These are phyloP conservation scores for Aradophagus sp. DNA, from an alignment of 1,140 invertebrate genomes.

Conservation along the genomic window DNA sequence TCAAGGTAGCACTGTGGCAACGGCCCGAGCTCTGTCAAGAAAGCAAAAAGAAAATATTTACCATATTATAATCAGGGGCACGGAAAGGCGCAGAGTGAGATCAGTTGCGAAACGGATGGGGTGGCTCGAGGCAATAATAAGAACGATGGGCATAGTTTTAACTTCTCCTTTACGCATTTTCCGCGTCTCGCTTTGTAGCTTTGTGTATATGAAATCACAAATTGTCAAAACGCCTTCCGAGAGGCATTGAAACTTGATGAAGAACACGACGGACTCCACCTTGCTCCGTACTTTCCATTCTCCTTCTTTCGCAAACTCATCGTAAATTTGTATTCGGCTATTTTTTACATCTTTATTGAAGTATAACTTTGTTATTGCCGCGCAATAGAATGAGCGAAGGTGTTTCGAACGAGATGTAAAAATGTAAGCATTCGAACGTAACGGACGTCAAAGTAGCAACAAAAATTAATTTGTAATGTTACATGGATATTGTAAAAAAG, in stretches of 20 bases:
- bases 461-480: no score
- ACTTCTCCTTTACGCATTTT: conserved; percentile 75
- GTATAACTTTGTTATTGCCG: no score
- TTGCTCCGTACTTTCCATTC: conserved; percentile 24
- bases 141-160: conserved; percentile 76
- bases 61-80: conserved; percentile 61
- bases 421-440: no score
- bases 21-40: conserved; percentile 25
- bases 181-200: conserved; percentile 63
- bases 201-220: conserved; percentile 75
- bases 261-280: conserved; percentile 50
- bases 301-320: conserved; percentile 7
- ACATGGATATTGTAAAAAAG: no score
- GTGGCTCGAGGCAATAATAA: conserved; percentile 74
- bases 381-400: no score
- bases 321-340: no score
- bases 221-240: conserved; percentile 73
- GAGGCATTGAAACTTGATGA: conserved; percentile 74
- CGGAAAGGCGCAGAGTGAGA: conserved; percentile 31
- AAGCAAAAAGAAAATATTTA: conserved; percentile 72
- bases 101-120: conserved; percentile 54
- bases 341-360: no score
- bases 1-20: conserved; percentile 59
- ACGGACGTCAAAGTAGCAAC: no score
- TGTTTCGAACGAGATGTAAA: no score